These are phyloP conservation scores for Pachliopta kotzebuea DNA, from an alignment of 2,888 invertebrate species.

Conservation along the genomic window DNA sequence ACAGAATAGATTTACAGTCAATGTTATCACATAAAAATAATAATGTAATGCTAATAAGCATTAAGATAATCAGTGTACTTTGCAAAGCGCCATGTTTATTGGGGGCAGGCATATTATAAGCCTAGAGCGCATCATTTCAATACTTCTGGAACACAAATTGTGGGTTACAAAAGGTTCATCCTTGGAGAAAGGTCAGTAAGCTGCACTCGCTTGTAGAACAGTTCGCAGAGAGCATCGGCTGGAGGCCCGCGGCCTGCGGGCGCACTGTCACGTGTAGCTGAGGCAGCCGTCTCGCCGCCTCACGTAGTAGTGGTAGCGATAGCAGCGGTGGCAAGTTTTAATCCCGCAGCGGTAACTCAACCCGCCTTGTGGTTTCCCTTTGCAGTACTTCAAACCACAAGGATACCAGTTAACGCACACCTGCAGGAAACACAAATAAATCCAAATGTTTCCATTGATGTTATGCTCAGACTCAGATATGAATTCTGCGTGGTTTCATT, in stretches of 20 bases:
- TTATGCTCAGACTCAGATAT: too few relatives aligned
- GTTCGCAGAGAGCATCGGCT: conserved; percentile 37
- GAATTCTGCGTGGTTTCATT: too few relatives aligned
- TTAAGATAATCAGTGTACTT: too few relatives aligned
- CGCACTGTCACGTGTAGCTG: conserved; percentile 60
- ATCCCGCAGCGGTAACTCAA: conserved; percentile 95
- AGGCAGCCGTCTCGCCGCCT: conserved; percentile 84
- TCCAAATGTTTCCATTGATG: too few relatives aligned
- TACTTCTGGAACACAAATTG: not conserved
- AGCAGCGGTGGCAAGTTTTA: conserved; percentile 95
- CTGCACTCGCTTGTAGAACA: conserved; percentile 37
- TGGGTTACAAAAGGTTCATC: conserved; percentile 29
- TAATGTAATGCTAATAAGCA: too few relatives aligned
- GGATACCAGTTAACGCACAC: conserved; percentile 97
- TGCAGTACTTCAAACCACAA: conserved; percentile 96
- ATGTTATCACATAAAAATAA: too few relatives aligned
- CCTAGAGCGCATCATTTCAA: too few relatives aligned
- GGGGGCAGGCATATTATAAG: too few relatives aligned
- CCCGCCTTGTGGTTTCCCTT: conserved; percentile 85
- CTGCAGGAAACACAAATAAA: conserved; percentile 37
- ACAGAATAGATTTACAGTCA: too few relatives aligned
- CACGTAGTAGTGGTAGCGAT: conserved; percentile 92
- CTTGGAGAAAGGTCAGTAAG: conserved; percentile 34
- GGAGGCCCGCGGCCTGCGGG: conserved; percentile 41
- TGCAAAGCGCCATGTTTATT: too few relatives aligned